Conservation (phyloP, 2,888 invertebrate genomes). For the Poecilobothrus nobilitatus region DNA sequence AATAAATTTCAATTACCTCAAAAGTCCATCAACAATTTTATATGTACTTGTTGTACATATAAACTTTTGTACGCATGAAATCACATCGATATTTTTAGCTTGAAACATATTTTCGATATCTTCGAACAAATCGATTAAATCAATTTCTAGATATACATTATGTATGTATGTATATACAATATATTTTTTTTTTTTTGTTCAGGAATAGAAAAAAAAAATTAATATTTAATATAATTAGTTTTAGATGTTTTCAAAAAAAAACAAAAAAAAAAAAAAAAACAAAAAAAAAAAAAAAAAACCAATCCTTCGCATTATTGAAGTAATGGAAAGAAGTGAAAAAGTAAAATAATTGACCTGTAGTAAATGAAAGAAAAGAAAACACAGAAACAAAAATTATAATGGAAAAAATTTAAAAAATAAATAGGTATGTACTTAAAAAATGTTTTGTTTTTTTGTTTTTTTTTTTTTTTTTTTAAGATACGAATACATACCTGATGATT, state of each 20-base stretch:
- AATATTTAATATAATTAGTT: too few relatives aligned
- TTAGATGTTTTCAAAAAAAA: background rate
- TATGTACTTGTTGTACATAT: constrained; percentile 47
- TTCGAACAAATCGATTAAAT: constrained; percentile 35
- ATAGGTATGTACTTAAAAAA: too few relatives aligned
- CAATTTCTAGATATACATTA: constrained; percentile 26
- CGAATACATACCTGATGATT: constrained; percentile 23
- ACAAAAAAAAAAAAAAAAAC: background rate
- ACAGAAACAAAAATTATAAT: too few relatives aligned
- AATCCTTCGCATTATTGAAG: too few relatives aligned
- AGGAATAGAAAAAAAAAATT: too few relatives aligned
- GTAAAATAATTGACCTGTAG: background rate
- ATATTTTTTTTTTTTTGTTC: background rate
- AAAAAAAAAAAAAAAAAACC: too few relatives aligned
- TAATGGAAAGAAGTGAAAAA: too few relatives aligned
- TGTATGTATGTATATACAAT: too few relatives aligned
- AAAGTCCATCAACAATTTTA: constrained; percentile 47
- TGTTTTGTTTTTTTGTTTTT: too few relatives aligned
- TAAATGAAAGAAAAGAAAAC: background rate
- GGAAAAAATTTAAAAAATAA: too few relatives aligned
- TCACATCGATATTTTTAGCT: constrained; percentile 52
- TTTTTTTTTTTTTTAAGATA: background rate
- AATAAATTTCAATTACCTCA: constrained; percentile 34
- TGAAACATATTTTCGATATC: constrained; percentile 49
- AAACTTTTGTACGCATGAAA: constrained; percentile 53